A percentile compares a stretch with the other conserved stretches of the same genome.
These are phyloP conservation scores for Takifugu rubripes DNA, from an alignment of 2,797 vertebrate species.

Conservation along the genomic window DNA sequence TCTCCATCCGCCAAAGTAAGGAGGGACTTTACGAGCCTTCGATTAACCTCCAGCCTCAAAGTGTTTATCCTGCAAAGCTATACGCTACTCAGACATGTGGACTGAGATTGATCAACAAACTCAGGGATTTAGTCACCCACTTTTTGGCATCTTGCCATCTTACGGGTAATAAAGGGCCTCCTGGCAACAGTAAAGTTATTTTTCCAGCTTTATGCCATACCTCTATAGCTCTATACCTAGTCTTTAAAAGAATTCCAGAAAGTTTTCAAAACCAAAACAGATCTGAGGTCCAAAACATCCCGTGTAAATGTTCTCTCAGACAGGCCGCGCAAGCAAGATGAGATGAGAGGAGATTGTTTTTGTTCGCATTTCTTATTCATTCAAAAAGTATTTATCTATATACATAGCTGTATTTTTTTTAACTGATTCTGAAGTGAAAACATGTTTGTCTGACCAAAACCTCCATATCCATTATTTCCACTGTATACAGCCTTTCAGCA, in stretches of 20 bases:
- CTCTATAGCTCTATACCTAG: no score
- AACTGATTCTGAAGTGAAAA: not conserved
- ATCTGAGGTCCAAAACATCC: not conserved
- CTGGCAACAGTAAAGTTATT: conserved; percentile 6
- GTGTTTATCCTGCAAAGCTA: conserved; percentile 52
- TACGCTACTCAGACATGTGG: conserved; percentile 52
- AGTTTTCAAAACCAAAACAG: conserved; percentile 6
- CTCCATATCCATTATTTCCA: not conserved
- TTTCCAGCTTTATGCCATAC: conserved; percentile 4
- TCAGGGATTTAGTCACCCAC: conserved; percentile 21
- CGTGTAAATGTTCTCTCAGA: not conserved
- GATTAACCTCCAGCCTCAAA: conserved; percentile 22
- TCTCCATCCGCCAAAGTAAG: conserved; percentile 15
- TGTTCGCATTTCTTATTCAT: not conserved
- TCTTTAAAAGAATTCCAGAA: not conserved
- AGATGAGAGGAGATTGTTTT: no score
- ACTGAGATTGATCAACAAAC: conserved; percentile 56
- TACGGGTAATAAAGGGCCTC: conserved; percentile 6
- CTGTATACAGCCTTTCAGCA: not conserved
- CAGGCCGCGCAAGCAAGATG: no score
- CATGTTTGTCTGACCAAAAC: not conserved
- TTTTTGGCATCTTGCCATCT: conserved; percentile 27
- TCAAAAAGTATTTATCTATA: not conserved
- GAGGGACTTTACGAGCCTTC: conserved; percentile 30
- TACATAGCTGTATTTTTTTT: not conserved